phyloP scores from a whole-genome alignment of 2,113 vertebrate genomes.

The Phasianus colchicus region DNA sequence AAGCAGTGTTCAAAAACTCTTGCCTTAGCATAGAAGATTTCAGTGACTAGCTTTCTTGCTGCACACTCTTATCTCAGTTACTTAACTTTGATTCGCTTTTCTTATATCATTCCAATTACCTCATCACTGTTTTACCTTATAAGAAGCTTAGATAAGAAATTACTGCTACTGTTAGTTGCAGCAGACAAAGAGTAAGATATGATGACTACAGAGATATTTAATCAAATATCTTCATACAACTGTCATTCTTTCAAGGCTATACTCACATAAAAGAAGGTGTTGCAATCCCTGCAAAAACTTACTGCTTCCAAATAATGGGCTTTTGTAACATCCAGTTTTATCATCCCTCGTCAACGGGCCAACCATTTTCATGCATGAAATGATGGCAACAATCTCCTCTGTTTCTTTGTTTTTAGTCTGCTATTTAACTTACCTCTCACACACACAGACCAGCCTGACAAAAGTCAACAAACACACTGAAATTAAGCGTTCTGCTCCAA shows the following conservation, averaged over 20 bases:
- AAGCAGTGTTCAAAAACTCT: background rate
- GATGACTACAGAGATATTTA: background rate
- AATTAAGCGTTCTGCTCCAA: slow-evolving; percentile 57
- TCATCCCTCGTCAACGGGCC: background rate
- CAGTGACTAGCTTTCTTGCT: background rate
- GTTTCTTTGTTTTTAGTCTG: background rate
- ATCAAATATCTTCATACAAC: background rate
- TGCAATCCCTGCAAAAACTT: background rate
- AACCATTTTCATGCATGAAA: background rate
- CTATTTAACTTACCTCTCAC: background rate
- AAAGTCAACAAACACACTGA: slow-evolving; percentile 40
- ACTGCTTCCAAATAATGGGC: background rate
- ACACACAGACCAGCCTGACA: slow-evolving; percentile 26
- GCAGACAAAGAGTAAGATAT: background rate
- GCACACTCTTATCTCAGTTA: background rate
- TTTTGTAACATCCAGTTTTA: background rate
- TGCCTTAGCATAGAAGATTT: background rate
- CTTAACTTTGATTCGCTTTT: background rate
- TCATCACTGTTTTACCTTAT: background rate
- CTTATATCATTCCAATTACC: background rate
- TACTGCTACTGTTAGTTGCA: background rate
- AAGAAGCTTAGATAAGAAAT: background rate
- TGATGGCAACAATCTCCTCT: background rate
- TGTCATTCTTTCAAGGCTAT: background rate
- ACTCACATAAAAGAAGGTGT: background rate